A percentile compares a stretch with the other conserved stretches of the same genome.
Conservation (phyloP, 1,140 invertebrate species). For the silkworm (Bombyx mori) region ASM3026992v2 NC_085119.1:4031001-4031500, state of each 20-base stretch:
- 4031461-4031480: too few relatives aligned
- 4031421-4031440: too few relatives aligned
- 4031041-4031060: too few relatives aligned
- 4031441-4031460: too few relatives aligned
- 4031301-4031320: constrained; percentile 59
- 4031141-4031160: not conserved
- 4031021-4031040: too few relatives aligned
- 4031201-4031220: not conserved
- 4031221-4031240: constrained; percentile 25
- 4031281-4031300: constrained; percentile 54
- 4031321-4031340: constrained; percentile 41
- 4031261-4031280: constrained; percentile 45
- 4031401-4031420: too few relatives aligned
- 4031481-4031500: too few relatives aligned
- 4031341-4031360: not conserved
- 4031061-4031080: too few relatives aligned
- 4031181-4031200: constrained; percentile 3
- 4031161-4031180: not conserved
- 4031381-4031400: too few relatives aligned
- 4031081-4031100: constrained; percentile 1
- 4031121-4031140: constrained; percentile 8
- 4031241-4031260: constrained; percentile 55
- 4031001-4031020: too few relatives aligned
- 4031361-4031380: too few relatives aligned
- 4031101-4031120: constrained; percentile 9